Conservation (phyloP, 2,888 invertebrate genomes). For the Steinernema hermaphroditum region DNA sequence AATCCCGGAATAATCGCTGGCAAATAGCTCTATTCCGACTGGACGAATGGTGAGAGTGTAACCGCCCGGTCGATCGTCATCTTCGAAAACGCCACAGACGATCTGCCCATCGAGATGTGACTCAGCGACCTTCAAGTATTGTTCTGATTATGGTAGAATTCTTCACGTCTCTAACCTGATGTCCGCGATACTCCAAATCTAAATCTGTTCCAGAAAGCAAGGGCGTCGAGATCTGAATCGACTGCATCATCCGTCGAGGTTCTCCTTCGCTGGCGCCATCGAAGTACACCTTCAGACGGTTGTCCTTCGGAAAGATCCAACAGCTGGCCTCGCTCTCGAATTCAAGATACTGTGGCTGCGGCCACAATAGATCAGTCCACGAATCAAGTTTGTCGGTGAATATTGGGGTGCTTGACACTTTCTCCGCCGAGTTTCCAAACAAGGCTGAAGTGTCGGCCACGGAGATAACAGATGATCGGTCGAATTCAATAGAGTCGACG, state of each 20-base stretch:
- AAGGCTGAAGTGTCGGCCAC: constrained; percentile 40
- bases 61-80: constrained; percentile 50
- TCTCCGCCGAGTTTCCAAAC: constrained; percentile 31
- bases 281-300: constrained; percentile 56
- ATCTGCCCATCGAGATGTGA: constrained; percentile 51
- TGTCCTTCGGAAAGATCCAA: constrained; percentile 35
- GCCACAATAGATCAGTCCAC: constrained; percentile 72
- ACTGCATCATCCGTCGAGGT: constrained; percentile 57
- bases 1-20: constrained; percentile 71
- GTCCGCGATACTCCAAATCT: constrained; percentile 59
- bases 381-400: constrained; percentile 64
- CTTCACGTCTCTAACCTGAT: constrained; percentile 38
- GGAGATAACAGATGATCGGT: constrained; percentile 50
- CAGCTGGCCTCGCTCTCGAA: constrained; percentile 34
- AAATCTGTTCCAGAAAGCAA: constrained; percentile 44
- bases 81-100: constrained; percentile 53
- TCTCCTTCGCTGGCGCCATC: constrained; percentile 51
- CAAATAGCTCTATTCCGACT: constrained; percentile 70
- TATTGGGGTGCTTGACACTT: neutral
- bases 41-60: constrained; percentile 50
- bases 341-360: constrained; percentile 72
- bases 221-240: constrained; percentile 50
- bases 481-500: constrained; percentile 51
- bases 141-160: neutral
- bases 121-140: constrained; percentile 32